These are phyloP conservation scores for Xerus inauris DNA, from an alignment of 2,113 vertebrate genomes.

Conservation along the genomic window DNA sequence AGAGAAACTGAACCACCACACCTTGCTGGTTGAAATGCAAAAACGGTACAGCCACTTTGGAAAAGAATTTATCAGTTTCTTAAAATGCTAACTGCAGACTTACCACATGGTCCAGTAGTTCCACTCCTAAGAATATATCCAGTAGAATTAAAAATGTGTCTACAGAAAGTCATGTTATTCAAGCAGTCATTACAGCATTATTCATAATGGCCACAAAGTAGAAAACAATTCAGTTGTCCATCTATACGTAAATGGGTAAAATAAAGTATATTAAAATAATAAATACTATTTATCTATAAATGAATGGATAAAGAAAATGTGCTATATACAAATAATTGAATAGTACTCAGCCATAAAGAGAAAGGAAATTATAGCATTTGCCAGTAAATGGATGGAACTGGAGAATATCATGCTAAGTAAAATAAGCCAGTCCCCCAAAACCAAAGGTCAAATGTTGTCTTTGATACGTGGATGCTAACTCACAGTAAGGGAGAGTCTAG, in stretches of 20 bases:
- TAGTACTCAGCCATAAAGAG: no score
- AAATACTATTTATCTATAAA: background rate
- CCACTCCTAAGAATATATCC: background rate
- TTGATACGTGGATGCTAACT: no score
- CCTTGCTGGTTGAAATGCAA: background rate
- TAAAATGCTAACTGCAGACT: background rate
- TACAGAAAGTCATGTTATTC: background rate
- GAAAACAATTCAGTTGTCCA: background rate
- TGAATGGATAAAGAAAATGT: no score
- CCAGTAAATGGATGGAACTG: no score
- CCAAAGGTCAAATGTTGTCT: no score
- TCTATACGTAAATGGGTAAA: background rate
- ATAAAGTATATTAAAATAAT: background rate
- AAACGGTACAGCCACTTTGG: background rate
- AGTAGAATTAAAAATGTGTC: background rate
- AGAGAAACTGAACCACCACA: background rate
- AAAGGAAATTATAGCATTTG: no score
- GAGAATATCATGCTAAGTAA: no score
- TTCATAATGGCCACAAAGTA: background rate
- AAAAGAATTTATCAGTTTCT: background rate
- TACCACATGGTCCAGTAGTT: background rate
- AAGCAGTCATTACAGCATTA: background rate
- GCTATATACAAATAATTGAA: no score
- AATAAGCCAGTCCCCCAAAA: no score
- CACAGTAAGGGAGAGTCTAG: no score